Evolutionary conservation across 2,797 vertebrate species (phyloP).

Genomic region (Silurus aristotelis): DNA sequence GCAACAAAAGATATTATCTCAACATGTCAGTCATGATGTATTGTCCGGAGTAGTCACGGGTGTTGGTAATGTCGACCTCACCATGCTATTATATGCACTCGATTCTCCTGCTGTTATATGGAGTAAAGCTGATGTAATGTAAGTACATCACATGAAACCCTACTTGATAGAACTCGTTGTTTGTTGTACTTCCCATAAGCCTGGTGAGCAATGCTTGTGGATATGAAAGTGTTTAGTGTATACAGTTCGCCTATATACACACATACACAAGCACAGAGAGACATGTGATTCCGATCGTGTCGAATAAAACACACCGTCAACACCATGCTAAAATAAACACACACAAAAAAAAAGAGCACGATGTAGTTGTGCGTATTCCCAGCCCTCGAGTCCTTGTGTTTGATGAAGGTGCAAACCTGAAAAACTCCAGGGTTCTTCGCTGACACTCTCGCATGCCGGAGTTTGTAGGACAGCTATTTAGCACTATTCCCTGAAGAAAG

Average conservation of each 20-base stretch:
- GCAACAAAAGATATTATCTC: background rate
- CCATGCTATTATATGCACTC: background rate
- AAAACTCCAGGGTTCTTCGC: constrained; percentile 34
- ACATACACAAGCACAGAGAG: background rate
- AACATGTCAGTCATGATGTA: constrained; percentile 3
- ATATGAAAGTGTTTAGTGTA: constrained; percentile 36
- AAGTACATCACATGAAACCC: constrained; percentile 7
- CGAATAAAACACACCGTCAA: constrained; percentile 40
- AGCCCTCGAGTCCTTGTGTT: constrained; percentile 32
- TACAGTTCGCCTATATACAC: background rate
- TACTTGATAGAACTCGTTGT: constrained; percentile 18
- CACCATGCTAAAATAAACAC: constrained; percentile 25
- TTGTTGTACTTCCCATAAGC: background rate
- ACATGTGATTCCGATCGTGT: background rate
- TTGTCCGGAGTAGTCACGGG: background rate
- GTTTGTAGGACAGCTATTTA: constrained; percentile 56
- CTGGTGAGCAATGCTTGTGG: constrained; percentile 26
- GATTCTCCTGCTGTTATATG: constrained; percentile 6
- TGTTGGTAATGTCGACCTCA: background rate
- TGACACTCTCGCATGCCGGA: constrained; percentile 37
- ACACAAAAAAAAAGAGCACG: constrained; percentile 19
- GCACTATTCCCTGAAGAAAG: constrained; percentile 43
- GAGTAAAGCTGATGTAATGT: constrained; percentile 26
- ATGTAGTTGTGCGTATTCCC: constrained; percentile 32
- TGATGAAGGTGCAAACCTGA: constrained; percentile 50